Percentiles rank a stretch among this genome's conserved stretches.
Conservation (phyloP, 2,113 vertebrate genomes). For the Heterocephalus glaber region DNA sequence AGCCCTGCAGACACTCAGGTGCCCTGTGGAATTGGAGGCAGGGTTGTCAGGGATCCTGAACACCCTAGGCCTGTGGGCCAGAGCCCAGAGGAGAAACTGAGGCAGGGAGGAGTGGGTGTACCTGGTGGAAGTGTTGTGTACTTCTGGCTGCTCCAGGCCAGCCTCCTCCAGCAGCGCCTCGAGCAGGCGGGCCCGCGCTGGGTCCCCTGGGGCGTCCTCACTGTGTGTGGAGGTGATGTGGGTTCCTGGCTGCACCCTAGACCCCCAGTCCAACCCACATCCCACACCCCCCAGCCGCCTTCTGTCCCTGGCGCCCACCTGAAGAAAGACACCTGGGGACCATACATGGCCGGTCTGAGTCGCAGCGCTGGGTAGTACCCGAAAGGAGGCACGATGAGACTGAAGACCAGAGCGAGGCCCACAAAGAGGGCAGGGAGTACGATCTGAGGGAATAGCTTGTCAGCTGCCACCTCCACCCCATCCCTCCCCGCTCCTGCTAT, state of each 20-base stretch:
- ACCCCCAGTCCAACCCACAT: accelerated
- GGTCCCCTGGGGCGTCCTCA: constrained; percentile 86
- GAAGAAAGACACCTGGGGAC: constrained; percentile 92
- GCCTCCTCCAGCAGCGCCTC: constrained; percentile 86
- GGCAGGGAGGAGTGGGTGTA: constrained; percentile 37
- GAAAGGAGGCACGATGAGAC: constrained; percentile 90
- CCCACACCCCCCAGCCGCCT: too few relatives aligned
- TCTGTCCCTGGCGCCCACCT: constrained; percentile 83
- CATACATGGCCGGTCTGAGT: constrained; percentile 92
- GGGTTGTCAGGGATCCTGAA: neutral
- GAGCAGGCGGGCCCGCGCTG: constrained; percentile 81
- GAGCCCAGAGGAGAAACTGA: neutral
- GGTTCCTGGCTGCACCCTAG: neutral
- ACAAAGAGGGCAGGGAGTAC: constrained; percentile 93
- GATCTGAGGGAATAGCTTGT: constrained; percentile 82
- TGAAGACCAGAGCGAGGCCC: constrained; percentile 91
- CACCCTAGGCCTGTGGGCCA: neutral
- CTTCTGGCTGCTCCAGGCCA: constrained; percentile 87
- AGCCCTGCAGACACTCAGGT: neutral
- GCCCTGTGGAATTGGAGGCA: neutral
- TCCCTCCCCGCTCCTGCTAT: neutral
- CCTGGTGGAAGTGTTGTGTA: constrained; percentile 69
- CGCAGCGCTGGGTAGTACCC: constrained; percentile 88
- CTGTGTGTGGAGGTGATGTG: constrained; percentile 69
- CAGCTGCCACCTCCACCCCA: accelerated